Evolutionary conservation across 2,113 vertebrate genomes (phyloP), one percentile per base, ranked within the genome.

Genomic region (Calypte anna): DNA sequence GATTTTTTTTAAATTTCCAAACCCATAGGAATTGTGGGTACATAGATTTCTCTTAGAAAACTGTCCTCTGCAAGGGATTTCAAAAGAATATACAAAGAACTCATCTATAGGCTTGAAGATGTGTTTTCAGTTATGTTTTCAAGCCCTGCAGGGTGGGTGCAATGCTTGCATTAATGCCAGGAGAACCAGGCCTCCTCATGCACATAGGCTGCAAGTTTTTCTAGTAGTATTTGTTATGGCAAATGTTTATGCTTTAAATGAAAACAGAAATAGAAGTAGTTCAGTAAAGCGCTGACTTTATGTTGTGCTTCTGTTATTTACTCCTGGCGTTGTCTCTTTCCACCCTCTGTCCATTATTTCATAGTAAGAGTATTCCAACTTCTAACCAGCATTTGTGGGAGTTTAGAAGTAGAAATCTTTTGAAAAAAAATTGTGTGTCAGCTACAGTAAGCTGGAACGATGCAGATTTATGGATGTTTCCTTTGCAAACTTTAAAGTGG

Each of bases 121-220:
- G 38, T 44, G 21, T 12, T 67, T 82, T 76, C 1, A 0, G 11
- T 1, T 73, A 22, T 8, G 8, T 83, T 9, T 2, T 15, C 33
- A 51, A 12, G 25, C 15, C 82, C 14, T 67, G 21, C 38, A 55
- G 54, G 44, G 27, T 53, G 36, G 75, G 43, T 28, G 10, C n/a
- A 31, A 18, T 30, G 16, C 7, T 59, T 15, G 21, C 0, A 1
- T 5, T 55, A 75, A 53, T 76, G 18, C 40, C 31, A 9, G 18
- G 31, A 4, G 70, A n/a, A 50, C 15, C 19, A 80, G 14, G 36
- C 17, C 22, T 53, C 53, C 14, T 58, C 9, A 17, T 53, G 11
- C 8, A 31, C 4, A 1, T 5, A 28, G 6, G 0, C 38, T 48
- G 18, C 2, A 13, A 46, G 23, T 5, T 59, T 51, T 66, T 70